Percentiles rank a stretch among this genome's conserved stretches.
These are phyloP conservation scores for Cryptotis parvus DNA, from an alignment of 2,113 vertebrate species.

Conservation along the genomic window DNA sequence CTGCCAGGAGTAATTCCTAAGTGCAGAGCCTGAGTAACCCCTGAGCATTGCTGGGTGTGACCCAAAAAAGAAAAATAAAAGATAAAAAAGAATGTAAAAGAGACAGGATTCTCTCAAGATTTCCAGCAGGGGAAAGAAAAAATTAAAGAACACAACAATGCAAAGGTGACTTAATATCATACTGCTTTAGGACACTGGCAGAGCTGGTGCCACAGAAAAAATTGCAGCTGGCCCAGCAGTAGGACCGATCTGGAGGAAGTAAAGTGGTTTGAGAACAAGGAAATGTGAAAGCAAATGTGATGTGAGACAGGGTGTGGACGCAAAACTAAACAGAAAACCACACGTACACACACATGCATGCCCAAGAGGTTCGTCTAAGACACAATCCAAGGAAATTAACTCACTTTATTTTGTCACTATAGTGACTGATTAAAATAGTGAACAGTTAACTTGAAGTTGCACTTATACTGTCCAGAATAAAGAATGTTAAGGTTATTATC, in stretches of 20 bases:
- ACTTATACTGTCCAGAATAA: not conserved
- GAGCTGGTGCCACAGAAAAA: not conserved
- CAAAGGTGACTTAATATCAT: not conserved
- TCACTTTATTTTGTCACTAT: not conserved
- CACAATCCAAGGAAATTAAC: not conserved
- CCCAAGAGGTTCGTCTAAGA: not conserved
- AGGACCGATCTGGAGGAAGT: not conserved
- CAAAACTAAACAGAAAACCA: not conserved
- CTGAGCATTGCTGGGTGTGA: too few species aligned
- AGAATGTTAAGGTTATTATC: constrained; percentile 23
- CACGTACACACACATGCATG: not conserved
- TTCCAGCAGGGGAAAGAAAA: not conserved
- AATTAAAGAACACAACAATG: not conserved
- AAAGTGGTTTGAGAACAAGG: not conserved
- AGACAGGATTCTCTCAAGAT: not conserved
- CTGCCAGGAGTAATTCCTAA: too few species aligned
- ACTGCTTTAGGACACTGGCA: not conserved
- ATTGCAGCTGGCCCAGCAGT: not conserved
- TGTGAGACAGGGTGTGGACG: not conserved
- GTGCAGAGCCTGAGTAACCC: too few species aligned
- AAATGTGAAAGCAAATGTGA: not conserved
- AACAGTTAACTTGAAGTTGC: constrained; percentile 35
- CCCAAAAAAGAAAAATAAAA: too few species aligned
- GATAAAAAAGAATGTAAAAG: constrained; percentile 13
- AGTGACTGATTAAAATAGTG: constrained; percentile 34